phyloP scores from a whole-genome alignment of 1,140 invertebrate species.

The Lepidurus apus region DNA sequence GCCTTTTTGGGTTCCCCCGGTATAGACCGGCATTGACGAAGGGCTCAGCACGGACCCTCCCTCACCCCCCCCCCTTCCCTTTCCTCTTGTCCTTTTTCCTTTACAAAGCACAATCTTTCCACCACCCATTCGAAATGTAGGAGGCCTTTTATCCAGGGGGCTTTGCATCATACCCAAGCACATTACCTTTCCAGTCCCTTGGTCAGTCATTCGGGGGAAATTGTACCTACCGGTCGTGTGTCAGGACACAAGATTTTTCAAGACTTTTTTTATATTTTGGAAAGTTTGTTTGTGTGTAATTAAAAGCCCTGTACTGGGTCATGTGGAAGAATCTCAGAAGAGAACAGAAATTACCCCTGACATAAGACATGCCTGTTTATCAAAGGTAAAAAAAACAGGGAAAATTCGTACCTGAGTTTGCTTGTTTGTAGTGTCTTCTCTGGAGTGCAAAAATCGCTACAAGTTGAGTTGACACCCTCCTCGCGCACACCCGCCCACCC shows the following conservation, averaged over 20 bases:
- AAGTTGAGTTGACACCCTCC: too few species aligned
- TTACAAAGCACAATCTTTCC: neutral
- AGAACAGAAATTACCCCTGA: too few species aligned
- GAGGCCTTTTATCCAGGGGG: neutral
- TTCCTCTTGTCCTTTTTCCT: neutral
- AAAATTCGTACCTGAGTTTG: too few species aligned
- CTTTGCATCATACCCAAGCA: conserved; percentile 5
- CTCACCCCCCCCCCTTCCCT: neutral
- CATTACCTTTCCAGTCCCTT: conserved; percentile 14
- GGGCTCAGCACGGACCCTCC: neutral
- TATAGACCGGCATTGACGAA: neutral
- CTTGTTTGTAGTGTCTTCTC: too few species aligned
- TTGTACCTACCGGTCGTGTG: neutral
- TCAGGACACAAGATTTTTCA: neutral
- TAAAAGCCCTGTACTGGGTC: too few species aligned
- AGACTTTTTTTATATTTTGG: neutral
- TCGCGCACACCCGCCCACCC: neutral
- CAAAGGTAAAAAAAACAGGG: too few species aligned
- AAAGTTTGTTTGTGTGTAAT: too few species aligned
- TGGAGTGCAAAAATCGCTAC: too few species aligned
- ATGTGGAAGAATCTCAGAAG: too few species aligned
- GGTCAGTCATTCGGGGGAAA: conserved; percentile 8
- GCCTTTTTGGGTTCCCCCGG: neutral
- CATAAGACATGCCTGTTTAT: too few species aligned
- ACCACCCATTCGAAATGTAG: neutral